phyloP scores from a whole-genome alignment of 2,888 invertebrate genomes.

The Xestia ashworthii region DNA sequence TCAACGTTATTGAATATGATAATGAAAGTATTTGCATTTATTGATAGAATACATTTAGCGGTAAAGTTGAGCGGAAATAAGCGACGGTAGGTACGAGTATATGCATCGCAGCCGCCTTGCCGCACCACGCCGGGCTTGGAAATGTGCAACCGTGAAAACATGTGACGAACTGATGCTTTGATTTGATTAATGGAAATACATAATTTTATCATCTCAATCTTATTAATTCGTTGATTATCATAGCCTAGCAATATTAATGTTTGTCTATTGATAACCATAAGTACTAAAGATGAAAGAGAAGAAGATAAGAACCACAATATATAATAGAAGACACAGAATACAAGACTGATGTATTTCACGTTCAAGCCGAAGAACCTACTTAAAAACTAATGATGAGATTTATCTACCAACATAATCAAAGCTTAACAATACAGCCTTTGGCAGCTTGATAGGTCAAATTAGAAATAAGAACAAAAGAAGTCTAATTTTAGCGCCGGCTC shows the following conservation, averaged over 20 bases:
- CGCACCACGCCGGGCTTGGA: background rate
- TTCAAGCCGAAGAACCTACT: background rate
- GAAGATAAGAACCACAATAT: background rate
- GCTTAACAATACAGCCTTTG: slow-evolving; percentile 18
- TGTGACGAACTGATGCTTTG: slow-evolving; percentile 23
- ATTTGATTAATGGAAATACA: background rate
- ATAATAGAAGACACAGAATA: too few species aligned
- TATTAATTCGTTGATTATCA: background rate
- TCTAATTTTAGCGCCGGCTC: background rate
- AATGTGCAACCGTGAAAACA: slow-evolving; percentile 40
- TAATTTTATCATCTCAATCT: background rate
- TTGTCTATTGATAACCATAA: background rate
- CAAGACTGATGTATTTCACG: too few species aligned
- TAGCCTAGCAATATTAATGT: background rate
- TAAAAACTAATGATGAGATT: slow-evolving; percentile 6
- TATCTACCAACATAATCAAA: slow-evolving; percentile 7
- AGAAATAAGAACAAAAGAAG: slow-evolving; percentile 27
- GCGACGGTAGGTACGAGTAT: slow-evolving; percentile 16
- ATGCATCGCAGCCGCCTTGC: slow-evolving; percentile 33
- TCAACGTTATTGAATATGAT: slow-evolving; percentile 61
- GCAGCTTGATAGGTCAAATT: slow-evolving; percentile 21
- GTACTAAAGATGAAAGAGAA: background rate
- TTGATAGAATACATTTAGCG: slow-evolving; percentile 58
- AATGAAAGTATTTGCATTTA: slow-evolving; percentile 61
- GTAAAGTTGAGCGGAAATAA: slow-evolving; percentile 62